Evolutionary conservation across 2,888 invertebrate genomes (phyloP), one percentile per base, ranked within the genome.

Genomic region (Vesta saturnalis): DNA sequence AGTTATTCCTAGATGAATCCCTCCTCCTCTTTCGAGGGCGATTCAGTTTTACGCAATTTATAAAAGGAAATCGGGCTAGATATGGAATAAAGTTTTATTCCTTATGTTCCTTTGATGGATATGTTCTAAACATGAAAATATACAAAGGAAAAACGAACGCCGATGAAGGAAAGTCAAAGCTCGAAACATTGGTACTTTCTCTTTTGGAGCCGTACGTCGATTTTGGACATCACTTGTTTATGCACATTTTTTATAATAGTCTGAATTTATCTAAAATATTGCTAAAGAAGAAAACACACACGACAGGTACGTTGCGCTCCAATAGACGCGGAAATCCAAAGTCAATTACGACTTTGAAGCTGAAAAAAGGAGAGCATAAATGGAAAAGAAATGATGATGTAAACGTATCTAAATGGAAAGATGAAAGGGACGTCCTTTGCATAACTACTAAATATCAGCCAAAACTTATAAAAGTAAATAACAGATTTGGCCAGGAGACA

Each of bases 221-320:
- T 60, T 67, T 74, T 65, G 77, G 78, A 54, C 76, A 78, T 69
- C 72, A 77, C 69, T 66, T 78, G 58, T 76, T 71, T 67, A 78
- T 78, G 77, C 78, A 77, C 59, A 76, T 74, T 66, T 75, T 71
- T 70, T 75, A 76, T 69, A 77, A 73, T 62, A 73, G 72, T 66
- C 56, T 75, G 22, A 23, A 59, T 19, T 59, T 75, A 22, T 70
- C 72, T 18, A 68, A 74, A 43, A 72, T 71, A 64, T 64, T 74
- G 60, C 61, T 76, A 22, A 43, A 52, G n/a, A 61, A 66, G 39
- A 70, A 71, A 60, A 76, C 75, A 18, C 74, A 76, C 60, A 61
- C 64, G 5, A 68, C 66, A 60, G 73, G 72, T 18, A 74, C 74
- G 15, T 62, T 74, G 3, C 47, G 71, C 1, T 12, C 15, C 4